Evolutionary conservation across 2,888 invertebrate species (phyloP).

Genomic region (Oscheius sp.): DNA sequence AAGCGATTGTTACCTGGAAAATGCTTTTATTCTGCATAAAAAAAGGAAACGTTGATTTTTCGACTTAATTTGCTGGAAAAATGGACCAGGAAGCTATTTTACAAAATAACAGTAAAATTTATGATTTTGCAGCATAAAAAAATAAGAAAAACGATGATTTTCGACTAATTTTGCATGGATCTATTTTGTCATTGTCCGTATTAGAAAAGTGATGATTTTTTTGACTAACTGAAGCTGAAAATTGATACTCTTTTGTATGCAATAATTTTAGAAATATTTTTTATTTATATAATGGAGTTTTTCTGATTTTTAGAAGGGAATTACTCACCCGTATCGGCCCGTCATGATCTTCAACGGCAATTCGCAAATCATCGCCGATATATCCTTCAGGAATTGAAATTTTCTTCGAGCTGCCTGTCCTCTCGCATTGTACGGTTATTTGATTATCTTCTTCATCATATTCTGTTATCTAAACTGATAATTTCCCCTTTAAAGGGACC

Average conservation of each 20-base stretch:
- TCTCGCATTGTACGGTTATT: neutral
- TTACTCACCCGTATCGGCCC: conserved; percentile 19
- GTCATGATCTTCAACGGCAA: conserved; percentile 21
- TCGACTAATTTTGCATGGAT: neutral
- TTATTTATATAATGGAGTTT: neutral
- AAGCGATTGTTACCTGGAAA: conserved; percentile 22
- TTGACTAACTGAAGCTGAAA: too few species aligned
- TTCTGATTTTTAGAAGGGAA: too few species aligned
- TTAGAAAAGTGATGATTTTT: neutral
- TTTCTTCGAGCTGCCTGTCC: conserved; percentile 8
- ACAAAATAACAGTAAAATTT: neutral
- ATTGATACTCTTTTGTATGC: too few species aligned
- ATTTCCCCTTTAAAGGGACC: too few species aligned
- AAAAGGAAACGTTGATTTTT: too few species aligned
- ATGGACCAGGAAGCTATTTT: too few species aligned
- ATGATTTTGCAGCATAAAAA: neutral
- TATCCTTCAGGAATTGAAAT: conserved; percentile 26
- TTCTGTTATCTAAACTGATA: conserved; percentile 31
- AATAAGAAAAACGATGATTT: neutral
- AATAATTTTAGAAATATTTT: neutral
- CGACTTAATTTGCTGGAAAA: too few species aligned
- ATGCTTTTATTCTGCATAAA: too few species aligned
- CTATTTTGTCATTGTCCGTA: too few species aligned
- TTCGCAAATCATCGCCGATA: conserved; percentile 28
- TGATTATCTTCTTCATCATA: conserved; percentile 14